phyloP scores from a whole-genome alignment of 2,113 vertebrate species.

The Dicentrarchus labrax region DNA sequence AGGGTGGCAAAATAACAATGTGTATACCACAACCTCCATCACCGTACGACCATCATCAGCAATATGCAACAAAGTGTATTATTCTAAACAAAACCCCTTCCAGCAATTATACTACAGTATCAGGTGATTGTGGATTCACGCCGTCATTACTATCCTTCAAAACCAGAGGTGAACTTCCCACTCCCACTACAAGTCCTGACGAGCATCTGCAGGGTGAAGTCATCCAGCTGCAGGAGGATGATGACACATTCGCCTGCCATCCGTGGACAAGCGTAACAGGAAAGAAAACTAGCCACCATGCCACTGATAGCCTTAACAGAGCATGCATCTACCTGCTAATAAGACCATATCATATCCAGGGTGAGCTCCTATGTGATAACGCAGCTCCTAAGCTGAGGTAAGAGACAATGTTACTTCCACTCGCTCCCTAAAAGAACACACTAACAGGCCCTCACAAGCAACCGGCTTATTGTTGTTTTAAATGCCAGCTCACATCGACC shows the following conservation, averaged over 20 bases:
- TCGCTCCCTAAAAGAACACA: constrained; percentile 30
- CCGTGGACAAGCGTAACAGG: constrained; percentile 13
- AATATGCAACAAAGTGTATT: neutral
- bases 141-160: neutral
- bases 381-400: constrained; percentile 2
- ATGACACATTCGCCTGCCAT: constrained; percentile 66
- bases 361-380: neutral
- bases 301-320: constrained; percentile 15
- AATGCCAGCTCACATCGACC: constrained; percentile 79
- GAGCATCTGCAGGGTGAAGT: constrained; percentile 65
- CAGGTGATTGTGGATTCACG: neutral
- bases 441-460: constrained; percentile 48
- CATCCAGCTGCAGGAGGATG: constrained; percentile 54
- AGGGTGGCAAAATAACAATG: neutral
- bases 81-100: neutral
- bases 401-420: constrained; percentile 27
- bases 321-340: neutral
- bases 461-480: constrained; percentile 67
- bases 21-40: neutral
- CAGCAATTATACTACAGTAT: neutral
- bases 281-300: neutral
- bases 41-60: neutral
- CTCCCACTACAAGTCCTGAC: constrained; percentile 4
- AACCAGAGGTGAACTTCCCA: constrained; percentile 34
- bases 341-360: neutral